Conservation (phyloP, 2,113 vertebrate genomes). For the Scalopus aquaticus region DNA sequence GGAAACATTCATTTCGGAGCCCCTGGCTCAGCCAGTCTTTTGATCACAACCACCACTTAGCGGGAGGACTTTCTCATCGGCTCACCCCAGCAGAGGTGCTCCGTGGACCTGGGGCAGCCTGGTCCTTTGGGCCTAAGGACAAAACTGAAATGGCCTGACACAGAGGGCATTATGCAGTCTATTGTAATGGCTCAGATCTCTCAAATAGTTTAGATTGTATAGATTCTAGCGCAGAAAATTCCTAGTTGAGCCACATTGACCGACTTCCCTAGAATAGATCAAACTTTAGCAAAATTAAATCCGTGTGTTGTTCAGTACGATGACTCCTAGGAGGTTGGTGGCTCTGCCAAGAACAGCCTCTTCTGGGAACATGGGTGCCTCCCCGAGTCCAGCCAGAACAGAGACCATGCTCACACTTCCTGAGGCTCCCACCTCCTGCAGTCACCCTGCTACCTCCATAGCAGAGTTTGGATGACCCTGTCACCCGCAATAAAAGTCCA, state of each 20-base stretch:
- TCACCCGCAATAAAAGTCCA: neutral
- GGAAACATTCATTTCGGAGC: conserved; percentile 22
- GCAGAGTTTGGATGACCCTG: neutral
- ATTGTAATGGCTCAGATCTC: neutral
- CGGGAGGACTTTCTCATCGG: neutral
- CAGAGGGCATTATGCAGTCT: neutral
- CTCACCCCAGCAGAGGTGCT: neutral
- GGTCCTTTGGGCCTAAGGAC: conserved; percentile 1
- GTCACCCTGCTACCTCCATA: neutral
- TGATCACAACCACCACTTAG: neutral
- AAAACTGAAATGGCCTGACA: neutral
- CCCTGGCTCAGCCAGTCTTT: neutral
- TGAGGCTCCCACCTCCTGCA: neutral
- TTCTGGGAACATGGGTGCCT: neutral
- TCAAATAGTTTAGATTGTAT: neutral
- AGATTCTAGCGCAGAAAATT: conserved; percentile 42
- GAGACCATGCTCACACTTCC: neutral
- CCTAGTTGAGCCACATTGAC: neutral
- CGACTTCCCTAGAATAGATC: conserved; percentile 28
- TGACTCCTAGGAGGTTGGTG: neutral
- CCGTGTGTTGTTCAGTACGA: neutral
- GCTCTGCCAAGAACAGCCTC: neutral
- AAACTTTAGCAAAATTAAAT: conserved; percentile 41
- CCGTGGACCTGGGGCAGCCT: neutral
- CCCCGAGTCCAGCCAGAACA: accelerated